Percentiles rank a stretch among this genome's conserved stretches.
phyloP scores from a whole-genome alignment of 2,888 invertebrate species.

The Piscicola geometra region DNA sequence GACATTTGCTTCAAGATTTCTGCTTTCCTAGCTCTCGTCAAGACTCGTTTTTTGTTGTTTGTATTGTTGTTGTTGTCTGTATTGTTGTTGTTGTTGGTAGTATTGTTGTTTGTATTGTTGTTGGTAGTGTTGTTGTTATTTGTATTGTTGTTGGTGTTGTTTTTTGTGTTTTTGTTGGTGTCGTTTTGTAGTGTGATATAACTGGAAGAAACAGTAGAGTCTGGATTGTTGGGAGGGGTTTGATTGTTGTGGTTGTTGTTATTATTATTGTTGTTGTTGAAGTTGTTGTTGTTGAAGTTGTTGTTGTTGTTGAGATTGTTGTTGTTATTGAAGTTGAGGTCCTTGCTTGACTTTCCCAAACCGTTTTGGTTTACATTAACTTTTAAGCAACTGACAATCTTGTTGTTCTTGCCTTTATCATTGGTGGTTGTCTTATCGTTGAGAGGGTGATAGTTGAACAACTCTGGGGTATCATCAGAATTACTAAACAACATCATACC shows the following conservation, averaged over 20 bases:
- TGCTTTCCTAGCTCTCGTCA: conserved; percentile 9
- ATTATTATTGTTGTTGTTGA: neutral
- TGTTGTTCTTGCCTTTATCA: neutral
- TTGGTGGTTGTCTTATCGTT: neutral
- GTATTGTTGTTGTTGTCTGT: neutral
- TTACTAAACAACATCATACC: too few species aligned
- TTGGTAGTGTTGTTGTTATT: conserved; percentile 10
- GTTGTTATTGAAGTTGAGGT: neutral
- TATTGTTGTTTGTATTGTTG: neutral
- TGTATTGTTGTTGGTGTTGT: neutral
- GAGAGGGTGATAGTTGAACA: too few species aligned
- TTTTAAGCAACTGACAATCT: neutral
- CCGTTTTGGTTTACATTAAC: neutral
- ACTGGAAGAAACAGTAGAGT: too few species aligned
- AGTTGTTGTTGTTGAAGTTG: neutral
- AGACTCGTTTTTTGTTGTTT: neutral
- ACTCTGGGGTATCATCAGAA: too few species aligned
- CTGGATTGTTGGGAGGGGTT: too few species aligned
- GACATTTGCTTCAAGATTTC: conserved; percentile 8
- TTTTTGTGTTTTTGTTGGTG: neutral
- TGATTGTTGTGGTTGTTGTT: too few species aligned
- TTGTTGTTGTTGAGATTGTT: conserved; percentile 7
- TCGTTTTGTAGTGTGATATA: too few species aligned
- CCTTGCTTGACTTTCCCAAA: neutral
- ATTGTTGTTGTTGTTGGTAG: neutral